Evolutionary conservation across 2,888 invertebrate species (phyloP).

Genomic region (Lysandra coridon): DNA sequence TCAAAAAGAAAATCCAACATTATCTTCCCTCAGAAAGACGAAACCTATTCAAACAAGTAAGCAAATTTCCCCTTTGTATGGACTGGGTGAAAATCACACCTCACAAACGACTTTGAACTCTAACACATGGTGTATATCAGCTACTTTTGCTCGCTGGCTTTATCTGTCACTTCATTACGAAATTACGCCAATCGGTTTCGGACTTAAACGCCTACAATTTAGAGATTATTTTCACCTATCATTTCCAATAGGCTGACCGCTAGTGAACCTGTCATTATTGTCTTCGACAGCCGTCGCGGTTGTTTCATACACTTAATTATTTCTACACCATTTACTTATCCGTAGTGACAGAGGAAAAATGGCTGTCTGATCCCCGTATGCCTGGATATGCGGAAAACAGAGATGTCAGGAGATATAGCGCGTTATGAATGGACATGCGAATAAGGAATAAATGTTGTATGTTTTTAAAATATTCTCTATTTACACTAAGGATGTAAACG

Average conservation of each 20-base stretch:
- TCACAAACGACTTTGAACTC: conserved; percentile 54
- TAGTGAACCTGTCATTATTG: conserved; percentile 59
- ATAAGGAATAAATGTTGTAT: not conserved
- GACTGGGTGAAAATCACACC: conserved; percentile 64
- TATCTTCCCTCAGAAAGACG: conserved; percentile 50
- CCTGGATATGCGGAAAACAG: conserved; percentile 12
- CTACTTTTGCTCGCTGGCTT: not conserved
- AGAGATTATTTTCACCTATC: conserved; percentile 51
- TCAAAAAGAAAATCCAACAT: conserved; percentile 40
- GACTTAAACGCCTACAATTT: not conserved
- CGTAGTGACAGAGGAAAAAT: conserved; percentile 42
- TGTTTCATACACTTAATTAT: conserved; percentile 60
- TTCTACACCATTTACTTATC: conserved; percentile 58
- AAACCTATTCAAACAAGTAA: conserved; percentile 55
- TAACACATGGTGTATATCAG: conserved; percentile 39
- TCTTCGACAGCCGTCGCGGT: conserved; percentile 56
- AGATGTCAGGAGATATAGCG: not conserved
- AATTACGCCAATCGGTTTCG: not conserved
- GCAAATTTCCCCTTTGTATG: conserved; percentile 62
- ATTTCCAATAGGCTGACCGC: conserved; percentile 61
- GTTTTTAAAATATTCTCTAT: too few relatives aligned
- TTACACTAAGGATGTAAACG: too few relatives aligned
- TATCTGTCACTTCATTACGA: conserved; percentile 10
- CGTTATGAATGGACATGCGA: not conserved
- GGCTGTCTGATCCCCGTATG: conserved; percentile 32